Percentiles rank a stretch among this genome's conserved stretches.
These are phyloP conservation scores for Dreissena rostriformis DNA, from an alignment of 1,140 invertebrate species.

Conservation along the genomic window DNA sequence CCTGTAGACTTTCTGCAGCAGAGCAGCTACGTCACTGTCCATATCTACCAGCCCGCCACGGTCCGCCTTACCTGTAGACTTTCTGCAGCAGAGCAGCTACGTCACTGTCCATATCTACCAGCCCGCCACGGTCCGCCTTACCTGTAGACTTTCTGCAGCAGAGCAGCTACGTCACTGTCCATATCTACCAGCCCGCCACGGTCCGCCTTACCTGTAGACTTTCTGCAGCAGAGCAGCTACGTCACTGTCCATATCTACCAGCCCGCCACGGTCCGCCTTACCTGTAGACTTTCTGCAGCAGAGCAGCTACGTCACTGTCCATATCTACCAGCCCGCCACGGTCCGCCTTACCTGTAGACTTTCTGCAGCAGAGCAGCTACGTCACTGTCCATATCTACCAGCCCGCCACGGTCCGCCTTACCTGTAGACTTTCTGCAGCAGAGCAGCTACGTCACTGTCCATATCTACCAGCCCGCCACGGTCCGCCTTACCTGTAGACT, in stretches of 20 bases:
- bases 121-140: slow-evolving; percentile 75
- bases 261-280: slow-evolving; percentile 75
- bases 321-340: slow-evolving; percentile 42
- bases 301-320: background rate
- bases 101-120: slow-evolving; percentile 28
- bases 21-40: background rate
- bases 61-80: slow-evolving; percentile 73
- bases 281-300: slow-evolving; percentile 15
- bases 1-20: slow-evolving; percentile 15
- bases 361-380: slow-evolving; percentile 10
- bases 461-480: slow-evolving; percentile 42
- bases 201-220: slow-evolving; percentile 73
- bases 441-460: background rate
- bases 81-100: slow-evolving; percentile 10
- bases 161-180: background rate
- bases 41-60: slow-evolving; percentile 42
- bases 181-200: slow-evolving; percentile 42
- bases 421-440: slow-evolving; percentile 15
- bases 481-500: slow-evolving; percentile 73
- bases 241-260: slow-evolving; percentile 28
- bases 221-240: slow-evolving; percentile 10
- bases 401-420: slow-evolving; percentile 75
- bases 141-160: slow-evolving; percentile 15
- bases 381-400: slow-evolving; percentile 28
- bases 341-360: slow-evolving; percentile 73